A percentile compares a stretch with the other conserved stretches of the same genome.
Conservation (phyloP, 2,113 vertebrate genomes). For the Gadus macrocephalus region DNA sequence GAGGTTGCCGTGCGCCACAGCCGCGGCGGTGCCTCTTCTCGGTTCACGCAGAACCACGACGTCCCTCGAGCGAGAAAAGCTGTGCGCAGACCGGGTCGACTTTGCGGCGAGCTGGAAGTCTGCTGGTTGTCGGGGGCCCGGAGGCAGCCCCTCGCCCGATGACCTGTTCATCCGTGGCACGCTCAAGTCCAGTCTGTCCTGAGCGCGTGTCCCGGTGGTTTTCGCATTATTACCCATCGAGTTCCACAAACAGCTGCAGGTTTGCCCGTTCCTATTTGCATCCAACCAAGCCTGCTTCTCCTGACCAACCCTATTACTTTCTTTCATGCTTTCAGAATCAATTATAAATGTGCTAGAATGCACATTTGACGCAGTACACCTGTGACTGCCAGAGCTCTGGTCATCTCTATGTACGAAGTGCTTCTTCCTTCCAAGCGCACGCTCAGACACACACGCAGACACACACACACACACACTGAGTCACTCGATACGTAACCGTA, state of each 20-base stretch:
- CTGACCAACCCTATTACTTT: conserved; percentile 15
- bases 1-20: conserved; percentile 8
- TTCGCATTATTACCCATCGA: conserved; percentile 4
- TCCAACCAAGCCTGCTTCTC: conserved; percentile 41
- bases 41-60: conserved; percentile 17
- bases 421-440: background rate
- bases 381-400: background rate
- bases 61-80: conserved; percentile 22
- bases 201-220: background rate
- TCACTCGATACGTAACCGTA: conserved; percentile 68
- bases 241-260: conserved; percentile 27
- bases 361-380: background rate
- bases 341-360: background rate
- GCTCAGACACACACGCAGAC: background rate
- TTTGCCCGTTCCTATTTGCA: conserved; percentile 31
- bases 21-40: background rate
- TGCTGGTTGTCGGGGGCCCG: background rate
- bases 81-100: conserved; percentile 13
- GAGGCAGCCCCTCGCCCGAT: background rate
- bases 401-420: background rate
- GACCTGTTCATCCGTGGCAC: conserved; percentile 10
- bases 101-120: conserved; percentile 11
- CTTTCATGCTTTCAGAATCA: conserved; percentile 44
- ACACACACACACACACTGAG: conserved; percentile 19
- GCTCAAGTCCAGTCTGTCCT: conserved; percentile 12